Base-by-base conservation (phyloP, 23 tunicate species). In the Ciona savignyi region DNA sequence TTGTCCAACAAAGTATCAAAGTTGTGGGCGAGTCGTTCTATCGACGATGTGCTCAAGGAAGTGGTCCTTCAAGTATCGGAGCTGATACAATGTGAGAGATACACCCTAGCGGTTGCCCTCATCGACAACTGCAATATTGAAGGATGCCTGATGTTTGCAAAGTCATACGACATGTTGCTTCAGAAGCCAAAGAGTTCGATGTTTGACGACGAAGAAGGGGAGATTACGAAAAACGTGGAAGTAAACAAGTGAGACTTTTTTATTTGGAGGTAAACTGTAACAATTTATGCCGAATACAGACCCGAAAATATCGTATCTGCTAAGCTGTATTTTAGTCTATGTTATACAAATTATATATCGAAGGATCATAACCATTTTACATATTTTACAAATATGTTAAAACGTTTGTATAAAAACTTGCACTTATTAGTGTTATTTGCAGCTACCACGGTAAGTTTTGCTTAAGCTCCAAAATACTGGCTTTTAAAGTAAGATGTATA, bases 121-220 rank as follows among this genome's bases (percentile, higher is more conserved):
- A 78, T 91, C 29, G 97, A 91, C 78, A 90, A 90, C 85, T 83
- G 89, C 80, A 88, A 88, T 51, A 88, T 88, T 26, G 96, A 88
- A 63, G 96, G 96, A 4, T 71, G 96, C 33, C 62, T 88, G 27
- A 80, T 31, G 65, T 82, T 88, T 62, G 96, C 96, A 0, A 71
- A 78, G 29, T 88, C 96, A n/a, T 88, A 88, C 74, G 96, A 88
- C 67, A 81, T 88, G 84, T 69, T 88, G 34, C 51, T 81, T 0
- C 86, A 77, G 62, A 88, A 88, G 27, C 77, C 84, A 62, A 86
- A 75, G 21, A 63, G 67, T 0, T 35, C 68, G 20, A 23, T 79
- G 71, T 86, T 86, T 74, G 93, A 71, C 23, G 77, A 77, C 9
- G 82, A 77, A 29, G 86, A 81, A 6, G 87, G 82, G 49, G 76